phyloP scores from a whole-genome alignment of 2,888 invertebrate genomes.

The Apoderus coryli region DNA sequence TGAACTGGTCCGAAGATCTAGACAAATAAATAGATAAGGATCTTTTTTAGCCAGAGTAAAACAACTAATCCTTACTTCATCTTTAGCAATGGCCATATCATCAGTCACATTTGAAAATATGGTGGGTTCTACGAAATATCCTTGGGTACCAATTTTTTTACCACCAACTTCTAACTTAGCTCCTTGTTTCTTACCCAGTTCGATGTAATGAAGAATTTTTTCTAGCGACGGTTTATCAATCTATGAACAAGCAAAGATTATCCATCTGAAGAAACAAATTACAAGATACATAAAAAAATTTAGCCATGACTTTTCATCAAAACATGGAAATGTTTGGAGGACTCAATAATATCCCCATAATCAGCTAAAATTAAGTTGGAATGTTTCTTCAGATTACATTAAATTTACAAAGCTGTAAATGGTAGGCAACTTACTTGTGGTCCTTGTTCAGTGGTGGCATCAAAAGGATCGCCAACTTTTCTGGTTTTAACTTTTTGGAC shows the following conservation, averaged over 20 bases:
- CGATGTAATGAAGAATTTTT: slow-evolving; percentile 61
- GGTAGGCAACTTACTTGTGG: slow-evolving; percentile 59
- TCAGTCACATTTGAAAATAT: slow-evolving; percentile 65
- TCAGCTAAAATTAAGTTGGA: no score
- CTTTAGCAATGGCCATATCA: slow-evolving; percentile 58
- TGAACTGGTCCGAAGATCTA: slow-evolving; percentile 88
- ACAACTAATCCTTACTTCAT: slow-evolving; percentile 52
- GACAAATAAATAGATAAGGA: slow-evolving; percentile 11
- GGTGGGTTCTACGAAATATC: slow-evolving; percentile 65
- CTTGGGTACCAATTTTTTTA: slow-evolving; percentile 46
- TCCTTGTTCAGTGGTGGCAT: slow-evolving; percentile 53
- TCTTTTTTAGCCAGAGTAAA: no score
- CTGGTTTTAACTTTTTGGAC: slow-evolving; percentile 51
- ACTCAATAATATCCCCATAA: no score
- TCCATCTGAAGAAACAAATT: no score
- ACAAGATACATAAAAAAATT: no score
- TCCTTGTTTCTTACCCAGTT: slow-evolving; percentile 63
- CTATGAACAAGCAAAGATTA: slow-evolving; percentile 28
- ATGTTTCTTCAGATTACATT: no score
- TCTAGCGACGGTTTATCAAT: slow-evolving; percentile 59
- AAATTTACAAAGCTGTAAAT: no score
- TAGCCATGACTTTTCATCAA: no score
- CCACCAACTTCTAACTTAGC: slow-evolving; percentile 70
- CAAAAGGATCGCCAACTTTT: slow-evolving; percentile 72
- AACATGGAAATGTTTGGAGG: no score